A percentile compares a stretch with the other conserved stretches of the same genome.
These are phyloP conservation scores for Leptopterna dolabrata DNA, from an alignment of 2,888 invertebrate species.

Conservation along the genomic window DNA sequence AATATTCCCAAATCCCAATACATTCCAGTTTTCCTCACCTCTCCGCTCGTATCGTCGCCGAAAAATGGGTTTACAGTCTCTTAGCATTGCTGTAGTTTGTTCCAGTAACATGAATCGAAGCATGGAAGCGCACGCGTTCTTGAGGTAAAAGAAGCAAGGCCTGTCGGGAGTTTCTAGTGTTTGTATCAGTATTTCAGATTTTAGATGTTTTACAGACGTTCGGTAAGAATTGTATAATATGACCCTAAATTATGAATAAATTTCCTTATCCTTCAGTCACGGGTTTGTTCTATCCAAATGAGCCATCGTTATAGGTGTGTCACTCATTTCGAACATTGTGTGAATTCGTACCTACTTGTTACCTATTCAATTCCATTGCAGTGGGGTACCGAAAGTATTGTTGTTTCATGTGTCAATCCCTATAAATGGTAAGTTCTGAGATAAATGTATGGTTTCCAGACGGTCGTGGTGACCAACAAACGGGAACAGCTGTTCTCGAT, in stretches of 20 bases:
- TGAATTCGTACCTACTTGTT: too few relatives aligned
- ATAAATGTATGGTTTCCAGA: too few relatives aligned
- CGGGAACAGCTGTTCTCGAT: not conserved
- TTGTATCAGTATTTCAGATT: not conserved
- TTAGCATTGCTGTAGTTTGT: slow-evolving; percentile 94
- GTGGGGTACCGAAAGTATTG: too few relatives aligned
- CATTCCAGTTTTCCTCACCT: not conserved
- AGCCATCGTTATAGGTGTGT: too few relatives aligned
- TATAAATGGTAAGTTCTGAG: too few relatives aligned
- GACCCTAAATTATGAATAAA: not conserved
- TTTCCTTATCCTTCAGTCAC: not conserved
- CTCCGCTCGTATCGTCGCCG: not conserved
- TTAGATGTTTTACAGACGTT: not conserved
- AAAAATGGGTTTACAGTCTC: slow-evolving; percentile 60
- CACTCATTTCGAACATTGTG: too few relatives aligned
- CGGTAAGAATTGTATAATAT: not conserved
- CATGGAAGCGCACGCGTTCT: slow-evolving; percentile 98
- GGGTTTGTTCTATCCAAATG: not conserved
- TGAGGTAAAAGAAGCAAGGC: slow-evolving; percentile 71
- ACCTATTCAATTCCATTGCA: too few relatives aligned
- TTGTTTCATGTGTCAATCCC: too few relatives aligned
- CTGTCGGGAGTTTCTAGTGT: not conserved
- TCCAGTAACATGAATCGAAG: slow-evolving; percentile 99
- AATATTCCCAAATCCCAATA: too few relatives aligned
- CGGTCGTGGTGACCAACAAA: too few relatives aligned